Conservation (phyloP, 2,888 invertebrate genomes). For the Cepaea hortensis region DNA sequence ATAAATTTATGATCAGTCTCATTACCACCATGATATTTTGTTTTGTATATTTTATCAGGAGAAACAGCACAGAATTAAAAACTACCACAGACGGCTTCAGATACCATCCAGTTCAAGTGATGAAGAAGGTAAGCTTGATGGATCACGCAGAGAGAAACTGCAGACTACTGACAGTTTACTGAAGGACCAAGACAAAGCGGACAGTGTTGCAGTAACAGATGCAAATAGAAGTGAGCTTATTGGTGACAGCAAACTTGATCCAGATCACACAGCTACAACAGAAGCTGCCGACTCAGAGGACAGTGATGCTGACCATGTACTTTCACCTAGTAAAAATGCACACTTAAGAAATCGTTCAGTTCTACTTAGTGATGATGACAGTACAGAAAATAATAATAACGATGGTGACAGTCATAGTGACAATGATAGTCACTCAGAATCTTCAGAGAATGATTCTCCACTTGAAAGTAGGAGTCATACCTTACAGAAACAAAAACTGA, state of each 20-base stretch:
- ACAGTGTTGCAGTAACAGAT: not conserved
- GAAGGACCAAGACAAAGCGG: not conserved
- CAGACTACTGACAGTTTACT: not conserved
- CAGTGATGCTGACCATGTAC: not conserved
- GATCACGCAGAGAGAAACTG: not conserved
- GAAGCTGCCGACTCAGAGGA: not conserved
- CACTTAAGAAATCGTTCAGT: not conserved
- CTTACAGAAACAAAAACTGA: not conserved
- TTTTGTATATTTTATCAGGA: not conserved
- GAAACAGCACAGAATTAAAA: constrained; percentile 23
- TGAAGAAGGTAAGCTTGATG: not conserved
- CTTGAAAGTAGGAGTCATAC: not conserved
- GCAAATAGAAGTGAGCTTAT: not conserved
- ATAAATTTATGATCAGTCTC: not conserved
- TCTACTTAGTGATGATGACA: constrained; percentile 16
- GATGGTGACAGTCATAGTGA: not conserved
- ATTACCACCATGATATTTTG: not conserved
- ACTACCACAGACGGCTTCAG: constrained; percentile 17
- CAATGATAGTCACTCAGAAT: not conserved
- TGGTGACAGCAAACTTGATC: not conserved
- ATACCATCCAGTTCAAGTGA: constrained; percentile 11
- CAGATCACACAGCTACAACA: not conserved
- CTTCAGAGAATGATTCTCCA: constrained; percentile 6
- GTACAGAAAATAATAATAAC: not conserved
- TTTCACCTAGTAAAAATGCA: constrained; percentile 5